Base-by-base conservation (phyloP, 2,113 vertebrate genomes). In the Petaurus breviceps region DNA sequence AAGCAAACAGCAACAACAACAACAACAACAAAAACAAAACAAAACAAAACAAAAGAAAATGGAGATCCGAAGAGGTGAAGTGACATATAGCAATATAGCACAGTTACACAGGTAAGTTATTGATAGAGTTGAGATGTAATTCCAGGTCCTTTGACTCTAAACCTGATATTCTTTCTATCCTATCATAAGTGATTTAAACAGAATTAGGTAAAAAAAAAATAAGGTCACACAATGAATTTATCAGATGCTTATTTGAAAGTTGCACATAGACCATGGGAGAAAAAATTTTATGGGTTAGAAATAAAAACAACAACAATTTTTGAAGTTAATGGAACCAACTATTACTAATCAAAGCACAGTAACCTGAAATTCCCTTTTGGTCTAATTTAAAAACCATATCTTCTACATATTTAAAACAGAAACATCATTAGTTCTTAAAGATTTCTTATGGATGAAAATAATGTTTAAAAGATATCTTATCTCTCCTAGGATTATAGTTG, bases 381-480 rank as follows among this genome's bases (percentile, higher is more conserved):
- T 12, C 54, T 91, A 8, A 91, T 68, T 92, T 47, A 91, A 96
- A 98, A 94, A 53, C 19, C 24, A 93, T 23, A 52, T 47, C 43
- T 52, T 50, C 6, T 31, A 37, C 9, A 46, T 26, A 46, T 92
- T 84, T 50, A 28, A 46, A 94, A 94, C 61, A 31, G 96, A 95
- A 46, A 0, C 11, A 31, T 47, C 11, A 37, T 93, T n/a, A 49
- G 43, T 61, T 90, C 49, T 91, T 46, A 94, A 95, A 93, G 84
- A 24, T 77, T 92, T 91, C 68, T 52, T n/a, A 22, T 49, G 46
- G 91, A 54, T 51, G 90, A 97, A 84, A 84, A 51, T 11, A 89
- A 49, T 92, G 91, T 95, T 51, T 51, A 84, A 89, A 93, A 95
- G 93, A 50, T 77, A 93, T 95, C 37, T 25, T n/a, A 4, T 95